Conservation (phyloP, 2,888 invertebrate genomes). For the Onchidella celtica region DNA sequence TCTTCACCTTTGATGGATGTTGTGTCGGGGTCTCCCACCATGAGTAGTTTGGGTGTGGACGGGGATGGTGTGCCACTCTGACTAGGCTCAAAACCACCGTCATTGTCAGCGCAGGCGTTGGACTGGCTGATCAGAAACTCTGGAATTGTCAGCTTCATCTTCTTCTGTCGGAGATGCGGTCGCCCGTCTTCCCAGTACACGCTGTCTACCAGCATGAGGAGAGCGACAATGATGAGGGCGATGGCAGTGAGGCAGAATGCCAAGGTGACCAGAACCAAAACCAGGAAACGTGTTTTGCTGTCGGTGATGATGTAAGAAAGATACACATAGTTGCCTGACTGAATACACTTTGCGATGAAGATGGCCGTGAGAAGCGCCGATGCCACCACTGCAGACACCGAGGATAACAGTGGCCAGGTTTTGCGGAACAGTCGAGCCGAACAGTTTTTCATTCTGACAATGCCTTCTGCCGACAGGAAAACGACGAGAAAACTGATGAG, state of each 20-base stretch:
- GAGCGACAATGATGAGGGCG: slow-evolving; percentile 24
- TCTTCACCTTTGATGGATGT: slow-evolving; percentile 52
- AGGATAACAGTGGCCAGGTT: slow-evolving; percentile 49
- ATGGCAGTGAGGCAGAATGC: slow-evolving; percentile 31
- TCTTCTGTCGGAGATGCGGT: slow-evolving; percentile 41
- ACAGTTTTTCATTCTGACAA: slow-evolving; percentile 46
- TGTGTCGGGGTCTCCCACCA: slow-evolving; percentile 40
- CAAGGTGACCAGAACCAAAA: slow-evolving; percentile 23
- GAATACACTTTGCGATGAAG: slow-evolving; percentile 3
- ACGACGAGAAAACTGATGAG: slow-evolving; percentile 40
- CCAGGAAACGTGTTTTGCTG: background rate
- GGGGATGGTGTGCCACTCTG: slow-evolving; percentile 47
- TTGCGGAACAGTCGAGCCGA: slow-evolving; percentile 37
- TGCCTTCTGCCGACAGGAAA: slow-evolving; percentile 30
- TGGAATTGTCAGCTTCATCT: slow-evolving; percentile 44
- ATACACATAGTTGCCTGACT: background rate
- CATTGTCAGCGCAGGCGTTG: slow-evolving; percentile 41
- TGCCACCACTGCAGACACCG: slow-evolving; percentile 5
- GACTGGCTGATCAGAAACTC: slow-evolving; percentile 55
- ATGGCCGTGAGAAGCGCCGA: slow-evolving; percentile 8
- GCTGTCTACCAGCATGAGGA: background rate
- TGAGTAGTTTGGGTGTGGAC: slow-evolving; percentile 51
- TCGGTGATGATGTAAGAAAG: slow-evolving; percentile 17
- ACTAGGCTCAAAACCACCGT: slow-evolving; percentile 36
- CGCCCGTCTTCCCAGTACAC: slow-evolving; percentile 44